phyloP scores from a whole-genome alignment of 2,888 invertebrate species.

The Coleophora flavipennella region DNA sequence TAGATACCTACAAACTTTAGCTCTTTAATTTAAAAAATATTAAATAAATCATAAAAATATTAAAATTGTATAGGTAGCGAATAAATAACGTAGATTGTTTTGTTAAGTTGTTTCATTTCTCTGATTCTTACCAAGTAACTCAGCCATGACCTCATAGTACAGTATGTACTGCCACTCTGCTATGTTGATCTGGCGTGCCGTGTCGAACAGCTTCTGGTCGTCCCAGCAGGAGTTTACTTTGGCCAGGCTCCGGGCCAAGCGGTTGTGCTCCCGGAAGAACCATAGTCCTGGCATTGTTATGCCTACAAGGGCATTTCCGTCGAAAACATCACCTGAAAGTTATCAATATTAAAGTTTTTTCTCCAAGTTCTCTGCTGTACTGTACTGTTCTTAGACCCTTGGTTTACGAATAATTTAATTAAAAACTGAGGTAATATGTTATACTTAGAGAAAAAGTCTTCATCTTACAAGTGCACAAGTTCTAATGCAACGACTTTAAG shows the following conservation, averaged over 20 bases:
- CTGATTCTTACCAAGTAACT: conserved; percentile 78
- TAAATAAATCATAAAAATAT: too few species aligned
- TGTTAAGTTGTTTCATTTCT: too few species aligned
- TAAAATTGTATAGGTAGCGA: too few species aligned
- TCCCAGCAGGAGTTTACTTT: conserved; percentile 88
- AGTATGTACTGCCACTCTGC: conserved; percentile 84
- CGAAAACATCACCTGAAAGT: neutral
- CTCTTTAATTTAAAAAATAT: too few species aligned
- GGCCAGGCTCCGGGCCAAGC: conserved; percentile 77
- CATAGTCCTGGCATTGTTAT: too few species aligned
- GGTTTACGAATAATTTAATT: neutral
- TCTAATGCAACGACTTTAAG: too few species aligned
- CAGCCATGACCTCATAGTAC: conserved; percentile 85
- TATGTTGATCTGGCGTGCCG: conserved; percentile 81
- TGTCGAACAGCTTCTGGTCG: conserved; percentile 85
- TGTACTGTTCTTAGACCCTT: neutral
- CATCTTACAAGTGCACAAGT: too few species aligned
- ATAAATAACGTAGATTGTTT: too few species aligned
- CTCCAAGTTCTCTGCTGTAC: too few species aligned
- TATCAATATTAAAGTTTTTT: too few species aligned
- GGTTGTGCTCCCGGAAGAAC: conserved; percentile 81
- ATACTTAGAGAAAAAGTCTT: too few species aligned
- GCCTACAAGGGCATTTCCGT: conserved; percentile 21
- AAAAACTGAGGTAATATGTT: neutral
- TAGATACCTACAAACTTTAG: too few species aligned